Evolutionary conservation across 2,888 invertebrate genomes (phyloP), one percentile per base, ranked within the genome.

Genomic region (Strigamia crassipes): DNA sequence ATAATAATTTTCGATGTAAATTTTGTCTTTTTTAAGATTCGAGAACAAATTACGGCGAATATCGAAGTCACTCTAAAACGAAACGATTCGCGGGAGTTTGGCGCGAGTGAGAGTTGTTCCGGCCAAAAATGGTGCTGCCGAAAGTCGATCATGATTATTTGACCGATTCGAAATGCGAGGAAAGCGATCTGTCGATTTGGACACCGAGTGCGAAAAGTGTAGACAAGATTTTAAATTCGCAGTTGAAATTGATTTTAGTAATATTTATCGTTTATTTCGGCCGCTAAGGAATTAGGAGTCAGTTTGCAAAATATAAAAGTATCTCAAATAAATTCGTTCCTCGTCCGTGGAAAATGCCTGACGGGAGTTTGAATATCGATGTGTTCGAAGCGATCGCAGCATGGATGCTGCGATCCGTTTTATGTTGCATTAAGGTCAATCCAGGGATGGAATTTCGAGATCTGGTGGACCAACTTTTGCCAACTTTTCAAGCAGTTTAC

Each of bases 401-500:
- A 42, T 13, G 1, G 82, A 92, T 93, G 91, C 85, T 94, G 82
- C 91, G 92, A 78, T 90, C 92, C 12, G 87, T 94, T 82, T 87
- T 94, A 82, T 90, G 92, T 4, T 91, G 92, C 85, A 91, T 93
- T 83, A 89, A 93, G 85, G 88, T 90, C 27, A 89, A 90, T 84
- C 92, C 92, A 0, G 92, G 92, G 0, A 88, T 90, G 81, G 88
- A n/a, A n/a, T n/a, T n/a, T n/a, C n/a, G n/a, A n/a, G n/a, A n/a
- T n/a, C n/a, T n/a, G n/a, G n/a, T n/a, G n/a, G n/a, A n/a, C n/a
- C n/a, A n/a, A n/a, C n/a, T n/a, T n/a, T n/a, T n/a, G n/a, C n/a
- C n/a, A n/a, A 91, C 91, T 84, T 86, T 94, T 82, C 91, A 92
- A 84, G 93, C 93, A 0, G 91, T 91, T 51, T 91, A 92, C 85